Conservation (phyloP, 2,888 invertebrate genomes). For the Sinhomidia bicolor region DNA sequence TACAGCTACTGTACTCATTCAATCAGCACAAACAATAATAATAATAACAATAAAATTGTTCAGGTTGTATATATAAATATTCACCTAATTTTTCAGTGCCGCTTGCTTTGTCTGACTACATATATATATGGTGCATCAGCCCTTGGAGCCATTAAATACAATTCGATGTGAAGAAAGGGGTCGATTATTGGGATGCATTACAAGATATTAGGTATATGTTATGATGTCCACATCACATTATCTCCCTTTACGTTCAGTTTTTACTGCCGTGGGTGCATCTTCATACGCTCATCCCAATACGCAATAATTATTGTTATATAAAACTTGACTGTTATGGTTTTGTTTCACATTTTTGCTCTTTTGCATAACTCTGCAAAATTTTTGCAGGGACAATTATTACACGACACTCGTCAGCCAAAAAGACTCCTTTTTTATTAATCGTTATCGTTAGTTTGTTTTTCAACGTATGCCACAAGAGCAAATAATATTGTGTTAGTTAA, state of each 20-base stretch:
- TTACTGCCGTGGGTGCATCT: constrained; percentile 35
- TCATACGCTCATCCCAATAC: background rate
- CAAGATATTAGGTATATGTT: background rate
- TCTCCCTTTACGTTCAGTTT: background rate
- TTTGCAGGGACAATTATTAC: constrained; percentile 47
- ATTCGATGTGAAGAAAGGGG: constrained; percentile 52
- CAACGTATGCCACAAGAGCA: background rate
- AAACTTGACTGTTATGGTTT: constrained; percentile 50
- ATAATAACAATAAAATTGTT: constrained; percentile 49
- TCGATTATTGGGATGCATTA: constrained; percentile 54
- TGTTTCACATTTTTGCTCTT: constrained; percentile 48
- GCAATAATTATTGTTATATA: background rate
- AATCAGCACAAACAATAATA: constrained; percentile 2
- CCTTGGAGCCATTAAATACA: constrained; percentile 41
- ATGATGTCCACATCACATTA: constrained; percentile 10
- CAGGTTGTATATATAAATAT: constrained; percentile 10
- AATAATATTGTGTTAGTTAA: too few species aligned
- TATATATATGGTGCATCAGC: constrained; percentile 18
- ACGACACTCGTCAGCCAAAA: background rate
- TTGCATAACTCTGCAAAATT: constrained; percentile 8
- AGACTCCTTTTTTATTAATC: background rate
- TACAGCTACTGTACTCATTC: constrained; percentile 33
- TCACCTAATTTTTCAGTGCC: constrained; percentile 64
- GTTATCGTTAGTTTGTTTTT: background rate
- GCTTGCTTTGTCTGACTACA: background rate